Conservation (phyloP, 2,797 vertebrate species). For the Cephalopachus bancanus region DNA sequence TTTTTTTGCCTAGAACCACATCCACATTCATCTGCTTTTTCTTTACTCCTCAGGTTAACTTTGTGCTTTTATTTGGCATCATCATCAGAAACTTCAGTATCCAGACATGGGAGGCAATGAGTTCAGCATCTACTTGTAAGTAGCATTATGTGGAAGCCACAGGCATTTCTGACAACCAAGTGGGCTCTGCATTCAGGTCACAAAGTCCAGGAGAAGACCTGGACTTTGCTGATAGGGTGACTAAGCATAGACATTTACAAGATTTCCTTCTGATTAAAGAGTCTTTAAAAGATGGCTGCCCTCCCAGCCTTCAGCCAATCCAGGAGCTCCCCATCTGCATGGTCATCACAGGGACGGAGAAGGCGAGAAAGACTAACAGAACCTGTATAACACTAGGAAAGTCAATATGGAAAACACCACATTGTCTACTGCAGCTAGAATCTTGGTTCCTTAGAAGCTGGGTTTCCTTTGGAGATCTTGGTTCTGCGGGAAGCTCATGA, state of each 20-base stretch:
- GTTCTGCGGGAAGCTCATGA: background rate
- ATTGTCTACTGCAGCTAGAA: background rate
- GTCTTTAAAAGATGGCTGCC: background rate
- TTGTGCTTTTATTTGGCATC: conserved; percentile 97
- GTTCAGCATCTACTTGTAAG: conserved; percentile 99
- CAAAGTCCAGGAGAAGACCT: background rate
- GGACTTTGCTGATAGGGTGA: background rate
- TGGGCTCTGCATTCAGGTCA: background rate
- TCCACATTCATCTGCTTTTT: background rate
- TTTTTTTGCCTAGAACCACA: background rate
- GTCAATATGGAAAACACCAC: background rate
- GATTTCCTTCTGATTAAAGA: conserved; percentile 45
- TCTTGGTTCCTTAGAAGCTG: background rate
- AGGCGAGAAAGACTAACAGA: background rate
- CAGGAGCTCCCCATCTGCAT: background rate
- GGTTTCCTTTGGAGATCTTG: conserved; percentile 11
- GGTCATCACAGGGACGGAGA: background rate
- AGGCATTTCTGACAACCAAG: background rate
- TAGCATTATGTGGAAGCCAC: conserved; percentile 72
- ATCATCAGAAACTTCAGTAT: conserved; percentile 99
- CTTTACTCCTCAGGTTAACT: conserved; percentile 93
- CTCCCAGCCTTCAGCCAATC: background rate
- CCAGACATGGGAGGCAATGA: conserved; percentile 98
- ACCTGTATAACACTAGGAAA: background rate
- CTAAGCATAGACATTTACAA: background rate